These are phyloP conservation scores for Acanthiza pusilla DNA, from an alignment of 2,797 vertebrate genomes.

Conservation along the genomic window DNA sequence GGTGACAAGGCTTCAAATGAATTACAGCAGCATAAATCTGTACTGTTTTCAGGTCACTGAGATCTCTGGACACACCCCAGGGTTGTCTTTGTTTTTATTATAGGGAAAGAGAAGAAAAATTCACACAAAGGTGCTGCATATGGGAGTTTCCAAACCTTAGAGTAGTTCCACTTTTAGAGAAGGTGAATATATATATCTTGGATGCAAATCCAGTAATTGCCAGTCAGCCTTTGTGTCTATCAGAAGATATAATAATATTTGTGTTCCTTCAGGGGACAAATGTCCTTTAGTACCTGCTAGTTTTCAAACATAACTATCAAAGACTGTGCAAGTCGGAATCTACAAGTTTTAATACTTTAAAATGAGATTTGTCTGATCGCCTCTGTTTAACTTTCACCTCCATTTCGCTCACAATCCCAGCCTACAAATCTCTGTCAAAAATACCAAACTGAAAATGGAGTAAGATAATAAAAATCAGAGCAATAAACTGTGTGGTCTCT, in stretches of 20 bases:
- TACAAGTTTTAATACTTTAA: not conserved
- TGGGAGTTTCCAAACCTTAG: not conserved
- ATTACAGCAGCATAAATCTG: conserved; percentile 37
- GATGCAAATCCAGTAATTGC: not conserved
- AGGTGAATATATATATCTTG: not conserved
- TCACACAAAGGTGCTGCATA: not conserved
- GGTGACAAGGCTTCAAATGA: conserved; percentile 65
- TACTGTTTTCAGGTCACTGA: conserved; percentile 26
- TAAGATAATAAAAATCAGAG: not conserved
- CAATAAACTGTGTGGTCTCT: not conserved
- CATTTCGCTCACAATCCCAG: not conserved
- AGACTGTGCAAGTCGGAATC: not conserved
- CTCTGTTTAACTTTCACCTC: not conserved
- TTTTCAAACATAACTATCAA: not conserved
- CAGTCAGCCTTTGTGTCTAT: not conserved
- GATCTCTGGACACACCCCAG: conserved; percentile 29
- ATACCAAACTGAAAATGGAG: not conserved
- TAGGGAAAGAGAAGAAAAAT: not conserved
- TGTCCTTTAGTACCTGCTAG: not conserved
- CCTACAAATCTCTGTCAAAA: not conserved
- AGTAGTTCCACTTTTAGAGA: not conserved
- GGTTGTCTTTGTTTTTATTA: not conserved
- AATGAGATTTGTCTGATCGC: not conserved
- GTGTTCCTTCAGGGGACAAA: not conserved
- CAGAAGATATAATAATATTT: not conserved